Percentiles rank a stretch among this genome's conserved stretches.
Conservation (phyloP, 1,140 invertebrate genomes). For the Drosophila obscura region DNA sequence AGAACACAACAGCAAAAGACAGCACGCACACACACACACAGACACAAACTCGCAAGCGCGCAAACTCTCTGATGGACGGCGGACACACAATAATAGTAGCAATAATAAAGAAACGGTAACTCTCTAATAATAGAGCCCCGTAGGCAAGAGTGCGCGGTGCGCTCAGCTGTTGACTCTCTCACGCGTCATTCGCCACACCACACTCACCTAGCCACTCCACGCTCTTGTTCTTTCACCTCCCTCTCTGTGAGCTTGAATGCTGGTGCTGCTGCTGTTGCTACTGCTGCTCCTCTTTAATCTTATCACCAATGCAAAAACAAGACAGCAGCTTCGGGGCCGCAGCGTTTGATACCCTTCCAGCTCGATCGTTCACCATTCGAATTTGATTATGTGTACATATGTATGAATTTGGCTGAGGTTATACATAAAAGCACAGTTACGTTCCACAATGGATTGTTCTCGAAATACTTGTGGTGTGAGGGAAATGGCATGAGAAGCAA, state of each 20-base stretch:
- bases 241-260: constrained; percentile 16
- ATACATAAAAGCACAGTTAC: too few relatives aligned
- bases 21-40: constrained; percentile 12
- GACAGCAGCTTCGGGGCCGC: constrained; percentile 39
- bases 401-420: too few relatives aligned
- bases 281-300: constrained; percentile 14
- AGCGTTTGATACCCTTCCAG: not conserved
- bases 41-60: not conserved
- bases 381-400: too few relatives aligned
- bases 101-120: constrained; percentile 79
- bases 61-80: constrained; percentile 1
- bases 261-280: constrained; percentile 3
- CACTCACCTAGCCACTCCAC: constrained; percentile 15
- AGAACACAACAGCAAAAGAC: constrained; percentile 59
- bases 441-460: too few relatives aligned
- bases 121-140: constrained; percentile 75
- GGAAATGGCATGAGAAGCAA: too few relatives aligned
- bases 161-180: constrained; percentile 49
- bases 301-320: constrained; percentile 33
- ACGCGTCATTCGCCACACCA: constrained; percentile 17
- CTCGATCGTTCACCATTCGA: too few relatives aligned
- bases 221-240: constrained; percentile 9
- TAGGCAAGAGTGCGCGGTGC: constrained; percentile 34
- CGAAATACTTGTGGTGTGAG: too few relatives aligned
- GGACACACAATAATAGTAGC: constrained; percentile 57